Percentiles rank a stretch among this genome's conserved stretches.
These are phyloP conservation scores for Sus cebifrons DNA, from an alignment of 2,797 vertebrate genomes.

Conservation along the genomic window DNA sequence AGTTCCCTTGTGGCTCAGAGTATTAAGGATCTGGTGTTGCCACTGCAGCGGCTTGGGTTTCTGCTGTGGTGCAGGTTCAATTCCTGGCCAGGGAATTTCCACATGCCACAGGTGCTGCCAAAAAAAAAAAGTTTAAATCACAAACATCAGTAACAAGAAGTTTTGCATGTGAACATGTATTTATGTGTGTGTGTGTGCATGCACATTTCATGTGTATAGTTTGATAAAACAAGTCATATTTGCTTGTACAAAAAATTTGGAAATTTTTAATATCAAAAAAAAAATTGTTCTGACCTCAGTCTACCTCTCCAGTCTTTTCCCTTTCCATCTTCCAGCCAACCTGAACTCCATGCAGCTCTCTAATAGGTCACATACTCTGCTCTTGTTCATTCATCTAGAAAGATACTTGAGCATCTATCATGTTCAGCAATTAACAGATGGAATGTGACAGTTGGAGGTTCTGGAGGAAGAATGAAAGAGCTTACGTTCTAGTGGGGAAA, in stretches of 20 bases:
- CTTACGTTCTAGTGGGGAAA: background rate
- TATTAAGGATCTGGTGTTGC: too few species aligned
- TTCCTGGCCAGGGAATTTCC: too few species aligned
- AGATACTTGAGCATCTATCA: background rate
- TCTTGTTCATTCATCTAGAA: background rate
- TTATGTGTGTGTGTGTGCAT: accelerated
- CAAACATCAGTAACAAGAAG: background rate
- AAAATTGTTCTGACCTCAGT: background rate
- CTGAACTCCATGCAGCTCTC: background rate
- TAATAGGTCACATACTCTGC: background rate
- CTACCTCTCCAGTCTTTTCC: background rate
- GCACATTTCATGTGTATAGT: too few species aligned
- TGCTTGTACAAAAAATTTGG: background rate
- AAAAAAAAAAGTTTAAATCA: too few species aligned
- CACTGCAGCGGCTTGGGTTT: too few species aligned
- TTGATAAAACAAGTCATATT: background rate
- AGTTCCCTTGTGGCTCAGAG: too few species aligned
- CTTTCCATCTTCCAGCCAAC: background rate
- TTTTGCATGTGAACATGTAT: accelerated
- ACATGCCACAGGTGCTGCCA: too few species aligned
- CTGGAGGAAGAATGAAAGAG: background rate
- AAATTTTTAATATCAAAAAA: background rate
- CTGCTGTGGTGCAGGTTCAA: too few species aligned
- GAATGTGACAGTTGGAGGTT: background rate
- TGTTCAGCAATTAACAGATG: background rate